phyloP scores from a whole-genome alignment of 1,140 invertebrate genomes.

The Lordiphosa mommai region DNA sequence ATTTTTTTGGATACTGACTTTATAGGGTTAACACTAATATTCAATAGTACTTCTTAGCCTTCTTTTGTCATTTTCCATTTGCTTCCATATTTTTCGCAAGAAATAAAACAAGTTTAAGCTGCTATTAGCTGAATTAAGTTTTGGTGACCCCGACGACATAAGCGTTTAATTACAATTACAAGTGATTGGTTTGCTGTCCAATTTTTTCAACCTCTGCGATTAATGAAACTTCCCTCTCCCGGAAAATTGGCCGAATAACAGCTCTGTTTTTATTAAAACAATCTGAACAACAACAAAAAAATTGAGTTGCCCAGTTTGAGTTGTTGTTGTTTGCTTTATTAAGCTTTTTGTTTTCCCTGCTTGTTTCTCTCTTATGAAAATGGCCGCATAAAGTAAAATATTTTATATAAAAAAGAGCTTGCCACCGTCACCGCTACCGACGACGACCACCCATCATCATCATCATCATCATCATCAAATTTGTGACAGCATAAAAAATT shows the following conservation, averaged over 20 bases:
- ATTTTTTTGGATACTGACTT: too few species aligned
- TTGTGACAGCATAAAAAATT: constrained; percentile 73
- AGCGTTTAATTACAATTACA: too few species aligned
- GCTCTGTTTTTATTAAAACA: constrained; percentile 11
- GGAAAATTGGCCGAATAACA: constrained; percentile 6
- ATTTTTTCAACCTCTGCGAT: too few species aligned
- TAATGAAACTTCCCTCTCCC: not conserved
- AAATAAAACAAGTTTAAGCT: too few species aligned
- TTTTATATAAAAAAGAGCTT: constrained; percentile 57
- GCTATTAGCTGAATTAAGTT: too few species aligned
- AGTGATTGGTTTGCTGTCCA: too few species aligned
- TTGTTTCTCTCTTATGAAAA: constrained; percentile 22
- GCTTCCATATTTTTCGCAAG: too few species aligned
- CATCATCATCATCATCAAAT: constrained; percentile 46
- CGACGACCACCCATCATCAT: constrained; percentile 37
- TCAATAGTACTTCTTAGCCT: too few species aligned
- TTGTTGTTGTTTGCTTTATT: constrained; percentile 33
- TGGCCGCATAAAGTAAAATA: constrained; percentile 57
- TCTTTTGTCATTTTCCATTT: too few species aligned
- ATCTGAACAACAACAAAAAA: constrained; percentile 18
- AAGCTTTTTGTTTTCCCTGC: constrained; percentile 32
- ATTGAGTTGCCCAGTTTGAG: constrained; percentile 39
- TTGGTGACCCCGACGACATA: too few species aligned
- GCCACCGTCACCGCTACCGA: constrained; percentile 19
- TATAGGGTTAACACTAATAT: too few species aligned